Evolutionary conservation across 2,797 vertebrate species (phyloP).

Genomic region (Uromys caudimaculatus): DNA sequence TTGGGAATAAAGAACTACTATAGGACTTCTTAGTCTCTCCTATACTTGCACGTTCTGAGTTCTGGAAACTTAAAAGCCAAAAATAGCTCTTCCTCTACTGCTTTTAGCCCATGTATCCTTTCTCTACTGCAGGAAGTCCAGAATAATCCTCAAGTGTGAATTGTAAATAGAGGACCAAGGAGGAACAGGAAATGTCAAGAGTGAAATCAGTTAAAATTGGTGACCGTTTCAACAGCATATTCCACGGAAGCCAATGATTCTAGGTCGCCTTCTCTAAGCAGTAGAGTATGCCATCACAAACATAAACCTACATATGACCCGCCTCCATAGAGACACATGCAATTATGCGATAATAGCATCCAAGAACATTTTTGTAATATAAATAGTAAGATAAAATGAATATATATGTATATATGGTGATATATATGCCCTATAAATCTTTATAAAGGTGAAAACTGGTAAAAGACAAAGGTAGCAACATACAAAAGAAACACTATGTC

Average conservation of each 20-base stretch:
- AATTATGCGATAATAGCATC: neutral
- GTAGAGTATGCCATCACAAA: neutral
- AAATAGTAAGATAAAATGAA: neutral
- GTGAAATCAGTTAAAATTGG: neutral
- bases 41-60: neutral
- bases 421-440: neutral
- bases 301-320: neutral
- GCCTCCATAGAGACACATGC: neutral
- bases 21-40: neutral
- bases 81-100: neutral
- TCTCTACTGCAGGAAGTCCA: neutral
- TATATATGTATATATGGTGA: neutral
- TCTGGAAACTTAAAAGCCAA: neutral
- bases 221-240: slow-evolving; percentile 56
- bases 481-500: slow-evolving; percentile 9
- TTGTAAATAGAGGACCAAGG: neutral
- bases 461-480: slow-evolving; percentile 16
- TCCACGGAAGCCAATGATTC: slow-evolving; percentile 40
- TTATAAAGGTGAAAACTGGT: neutral
- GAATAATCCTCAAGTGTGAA: neutral
- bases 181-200: neutral
- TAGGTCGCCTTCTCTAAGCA: neutral
- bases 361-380: neutral
- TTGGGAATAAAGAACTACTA: neutral
- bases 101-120: neutral